Conservation (phyloP, 2,797 vertebrate species). For the Neolamprologus multifasciatus region DNA sequence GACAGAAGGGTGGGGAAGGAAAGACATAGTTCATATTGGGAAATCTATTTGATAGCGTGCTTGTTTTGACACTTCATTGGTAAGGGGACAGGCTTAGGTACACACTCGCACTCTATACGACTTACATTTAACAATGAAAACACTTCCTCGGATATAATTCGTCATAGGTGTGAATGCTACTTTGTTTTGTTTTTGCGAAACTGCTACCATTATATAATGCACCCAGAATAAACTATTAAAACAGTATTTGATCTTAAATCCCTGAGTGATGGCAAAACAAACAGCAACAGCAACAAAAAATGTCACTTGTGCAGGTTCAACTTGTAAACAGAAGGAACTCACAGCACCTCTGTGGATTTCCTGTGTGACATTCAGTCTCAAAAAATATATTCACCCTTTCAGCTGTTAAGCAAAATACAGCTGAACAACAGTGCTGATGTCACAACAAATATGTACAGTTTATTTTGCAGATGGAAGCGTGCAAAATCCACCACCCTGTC, state of each 20-base stretch:
- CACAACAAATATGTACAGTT: not conserved
- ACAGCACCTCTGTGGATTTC: slow-evolving; percentile 5
- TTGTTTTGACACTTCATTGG: not conserved
- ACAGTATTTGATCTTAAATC: not conserved
- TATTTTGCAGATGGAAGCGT: fast-evolving
- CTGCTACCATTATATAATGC: not conserved
- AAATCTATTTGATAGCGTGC: not conserved
- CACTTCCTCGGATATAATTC: not conserved
- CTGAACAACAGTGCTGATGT: not conserved
- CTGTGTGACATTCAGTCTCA: not conserved
- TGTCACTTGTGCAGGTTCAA: not conserved
- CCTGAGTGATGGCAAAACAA: not conserved
- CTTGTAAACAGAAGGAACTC: not conserved
- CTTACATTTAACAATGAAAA: not conserved
- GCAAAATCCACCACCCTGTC: not conserved
- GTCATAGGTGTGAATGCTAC: not conserved
- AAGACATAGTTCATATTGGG: not conserved
- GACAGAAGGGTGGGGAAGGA: not conserved
- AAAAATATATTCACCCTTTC: not conserved
- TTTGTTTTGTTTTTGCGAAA: not conserved
- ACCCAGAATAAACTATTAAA: not conserved
- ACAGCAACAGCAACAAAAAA: not conserved
- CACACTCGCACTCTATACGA: not conserved
- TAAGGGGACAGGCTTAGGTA: not conserved
- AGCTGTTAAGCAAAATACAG: not conserved